Evolutionary conservation across 2,888 invertebrate genomes (phyloP).

Genomic region (Didymodactylos carnosus): DNA sequence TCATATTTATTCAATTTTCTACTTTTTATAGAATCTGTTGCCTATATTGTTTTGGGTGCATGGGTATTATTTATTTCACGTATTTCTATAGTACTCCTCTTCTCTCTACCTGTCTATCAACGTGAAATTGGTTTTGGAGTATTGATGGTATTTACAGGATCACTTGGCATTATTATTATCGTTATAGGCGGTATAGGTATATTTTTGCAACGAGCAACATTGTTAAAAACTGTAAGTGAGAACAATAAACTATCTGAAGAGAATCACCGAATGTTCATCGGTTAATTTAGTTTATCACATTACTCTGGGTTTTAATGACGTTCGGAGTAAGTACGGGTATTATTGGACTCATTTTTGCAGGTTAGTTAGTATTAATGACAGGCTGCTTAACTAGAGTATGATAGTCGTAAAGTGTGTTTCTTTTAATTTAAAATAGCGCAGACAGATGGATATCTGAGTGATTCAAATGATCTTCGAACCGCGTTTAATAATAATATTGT

Average conservation of each 20-base stretch:
- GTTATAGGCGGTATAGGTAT: neutral
- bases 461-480: too few species aligned
- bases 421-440: neutral
- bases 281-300: neutral
- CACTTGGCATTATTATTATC: neutral
- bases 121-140: neutral
- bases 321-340: neutral
- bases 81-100: neutral
- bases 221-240: neutral
- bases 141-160: neutral
- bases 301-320: neutral
- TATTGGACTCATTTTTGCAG: neutral
- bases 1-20: neutral
- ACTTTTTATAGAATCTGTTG: neutral
- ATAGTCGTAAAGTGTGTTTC: too few species aligned
- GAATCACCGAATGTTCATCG: too few species aligned
- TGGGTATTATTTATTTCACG: neutral
- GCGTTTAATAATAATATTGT: too few species aligned
- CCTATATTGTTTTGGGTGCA: neutral
- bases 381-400: too few species aligned
- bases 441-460: neutral
- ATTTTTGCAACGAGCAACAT: neutral
- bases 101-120: neutral
- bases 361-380: neutral
- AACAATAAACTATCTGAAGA: neutral